Evolutionary conservation across 2,888 invertebrate genomes (phyloP), one percentile per base, ranked within the genome.

Genomic region (Eledone cirrhosa): DNA sequence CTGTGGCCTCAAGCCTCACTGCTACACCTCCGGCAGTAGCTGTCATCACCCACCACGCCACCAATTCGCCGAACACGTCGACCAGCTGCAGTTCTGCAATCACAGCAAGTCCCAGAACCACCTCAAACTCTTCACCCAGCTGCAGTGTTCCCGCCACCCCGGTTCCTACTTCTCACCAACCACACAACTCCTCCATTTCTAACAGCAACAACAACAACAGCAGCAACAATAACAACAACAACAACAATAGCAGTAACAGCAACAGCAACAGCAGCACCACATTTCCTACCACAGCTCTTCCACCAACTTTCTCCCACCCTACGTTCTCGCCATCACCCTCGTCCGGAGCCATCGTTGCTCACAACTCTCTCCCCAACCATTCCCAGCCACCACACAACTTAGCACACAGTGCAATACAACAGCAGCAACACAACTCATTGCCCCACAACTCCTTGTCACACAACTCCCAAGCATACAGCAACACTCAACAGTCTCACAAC

Each of bases 251-350:
- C n/a, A 69, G 16, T 31, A 69, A 31, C n/a, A 69, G 22, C 1
- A 69, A 33, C 2, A 69, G 4, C 5, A 72, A 33, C 41, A 72
- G 31, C 33, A 69, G 3, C 14, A 41, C 16, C 24, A 72, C 31
- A 13, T 72, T 41, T 19, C 41, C 72, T 13, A 72, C 72, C 24
- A 41, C 72, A 72, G 31, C 72, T 72, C 22, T 41, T 31, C 72
- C 72, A 72, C 41, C 72, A 19, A 31, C 72, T 22, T 72, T 41
- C 22, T 22, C 72, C 24, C 72, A 72, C 72, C 72, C 41, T 1
- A 41, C 33, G n/a, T 41, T 72, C 33, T 41, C 72, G 72, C 31
- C 72, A n/a, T 72, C 72, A 41, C n/a, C 72, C 72, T 41, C 41
- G 11, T 41, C 41, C 11, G 41, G 41, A n/a, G n/a, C n/a, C 41